Evolutionary conservation across 2,113 vertebrate species (phyloP), one percentile per base, ranked within the genome.

Genomic region (Tamias sibiricus): DNA sequence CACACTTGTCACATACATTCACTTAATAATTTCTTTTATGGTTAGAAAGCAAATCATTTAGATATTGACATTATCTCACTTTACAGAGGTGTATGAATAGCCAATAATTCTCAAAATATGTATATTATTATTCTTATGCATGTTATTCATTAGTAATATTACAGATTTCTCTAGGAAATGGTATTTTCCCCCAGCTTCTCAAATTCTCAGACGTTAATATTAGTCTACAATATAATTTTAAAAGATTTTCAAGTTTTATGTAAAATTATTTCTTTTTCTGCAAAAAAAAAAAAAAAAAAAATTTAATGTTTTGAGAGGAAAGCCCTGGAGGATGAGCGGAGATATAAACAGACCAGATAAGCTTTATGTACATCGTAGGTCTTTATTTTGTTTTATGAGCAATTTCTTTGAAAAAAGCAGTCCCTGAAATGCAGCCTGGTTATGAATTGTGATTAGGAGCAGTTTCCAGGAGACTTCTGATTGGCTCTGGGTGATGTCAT

Each of bases 401-500:
- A 87, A 69, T 88, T 90, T 40, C 62, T 37, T 62, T 77, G 17
- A 69, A 44, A 30, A 86, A 92, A 90, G 44, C 1, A 9, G 32
- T 35, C 49, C 74, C 93, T 93, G 86, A 96, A 95, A 88, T 54
- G 30, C 2, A 19, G 93, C 4, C 92, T 95, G 80, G 37, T 80
- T 98, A 72, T 94, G 96, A 97, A 94, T 64, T 94, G 49, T 85
- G 71, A 75, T 95, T 90, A 69, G 87, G 90, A 94, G 83, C 26
- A 3, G 54, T 82, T 87, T 40, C 80, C 47, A 62, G 9, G 19
- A 86, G 79, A 64, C 40, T 79, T 96, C 95, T 95, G 79, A 92
- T 88, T 95, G 96, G 72, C 84, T 92, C 10, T 66, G 26, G 30
- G 28, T 97, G 97, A 97, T 32, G 17, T 96, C 97, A 97, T 86